phyloP scores from a whole-genome alignment of 2,888 invertebrate genomes.

The Eristalinus sepulchralis region DNA sequence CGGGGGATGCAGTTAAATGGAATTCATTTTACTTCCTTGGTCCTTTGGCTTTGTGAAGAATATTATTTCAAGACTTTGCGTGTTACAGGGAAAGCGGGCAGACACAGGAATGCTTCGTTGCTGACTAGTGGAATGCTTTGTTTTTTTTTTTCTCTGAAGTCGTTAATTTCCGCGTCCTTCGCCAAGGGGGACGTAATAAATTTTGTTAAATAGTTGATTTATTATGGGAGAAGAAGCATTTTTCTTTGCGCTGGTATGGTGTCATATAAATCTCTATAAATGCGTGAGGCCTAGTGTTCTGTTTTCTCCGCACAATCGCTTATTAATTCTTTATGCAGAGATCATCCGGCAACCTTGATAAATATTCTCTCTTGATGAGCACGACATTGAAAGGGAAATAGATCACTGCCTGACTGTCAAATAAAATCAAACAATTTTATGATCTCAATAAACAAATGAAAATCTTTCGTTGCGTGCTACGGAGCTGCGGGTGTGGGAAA shows the following conservation, averaged over 20 bases:
- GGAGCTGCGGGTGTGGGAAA: too few species aligned
- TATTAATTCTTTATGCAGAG: too few species aligned
- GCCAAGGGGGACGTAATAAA: neutral
- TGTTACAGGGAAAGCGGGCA: neutral
- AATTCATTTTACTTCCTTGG: slow-evolving; percentile 47
- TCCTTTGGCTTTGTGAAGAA: slow-evolving; percentile 9
- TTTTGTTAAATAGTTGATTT: neutral
- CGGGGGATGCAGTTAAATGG: slow-evolving; percentile 17
- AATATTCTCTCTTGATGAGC: too few species aligned
- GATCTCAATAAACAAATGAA: too few species aligned
- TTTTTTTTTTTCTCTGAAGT: neutral
- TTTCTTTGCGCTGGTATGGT: neutral
- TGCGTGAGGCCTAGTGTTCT: too few species aligned
- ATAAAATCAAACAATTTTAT: too few species aligned
- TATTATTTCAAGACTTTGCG: neutral
- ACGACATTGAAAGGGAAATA: too few species aligned
- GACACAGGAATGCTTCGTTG: neutral
- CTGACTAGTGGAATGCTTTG: neutral
- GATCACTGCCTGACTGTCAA: too few species aligned
- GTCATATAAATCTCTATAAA: too few species aligned
- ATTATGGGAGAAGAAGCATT: neutral
- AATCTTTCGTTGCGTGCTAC: too few species aligned
- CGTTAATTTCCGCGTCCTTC: neutral
- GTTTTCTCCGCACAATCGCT: too few species aligned
- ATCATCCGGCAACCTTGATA: too few species aligned